A percentile compares a stretch with the other conserved stretches of the same genome.
Evolutionary conservation across 2,113 vertebrate genomes (phyloP).

Genomic region (Prinia subflava): DNA sequence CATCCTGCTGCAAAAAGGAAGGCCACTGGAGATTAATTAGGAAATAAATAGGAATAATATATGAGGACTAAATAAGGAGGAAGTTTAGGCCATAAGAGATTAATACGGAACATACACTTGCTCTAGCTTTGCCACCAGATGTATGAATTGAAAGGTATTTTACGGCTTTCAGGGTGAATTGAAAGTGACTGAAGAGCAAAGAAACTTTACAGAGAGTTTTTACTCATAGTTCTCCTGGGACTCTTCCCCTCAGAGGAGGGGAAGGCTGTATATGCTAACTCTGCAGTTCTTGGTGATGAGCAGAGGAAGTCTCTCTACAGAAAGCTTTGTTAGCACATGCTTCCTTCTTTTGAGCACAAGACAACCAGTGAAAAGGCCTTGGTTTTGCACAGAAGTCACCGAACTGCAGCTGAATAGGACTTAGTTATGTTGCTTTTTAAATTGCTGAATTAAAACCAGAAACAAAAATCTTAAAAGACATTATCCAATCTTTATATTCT

Average conservation of each 20-base stretch:
- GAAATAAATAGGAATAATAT: background rate
- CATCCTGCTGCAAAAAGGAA: background rate
- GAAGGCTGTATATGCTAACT: background rate
- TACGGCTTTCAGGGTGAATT: background rate
- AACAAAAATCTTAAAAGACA: background rate
- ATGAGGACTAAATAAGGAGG: background rate
- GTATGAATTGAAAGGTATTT: background rate
- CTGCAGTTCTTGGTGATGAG: background rate
- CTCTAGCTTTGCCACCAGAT: background rate
- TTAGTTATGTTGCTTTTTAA: background rate
- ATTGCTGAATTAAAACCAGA: background rate
- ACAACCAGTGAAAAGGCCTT: background rate
- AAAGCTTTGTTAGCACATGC: background rate
- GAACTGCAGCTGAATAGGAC: background rate
- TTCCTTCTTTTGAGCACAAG: background rate
- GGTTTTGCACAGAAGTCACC: background rate
- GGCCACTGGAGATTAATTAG: background rate
- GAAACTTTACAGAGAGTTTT: background rate
- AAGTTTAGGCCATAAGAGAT: background rate
- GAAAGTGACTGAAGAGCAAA: background rate
- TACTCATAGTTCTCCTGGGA: background rate
- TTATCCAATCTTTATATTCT: background rate
- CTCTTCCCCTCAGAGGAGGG: rapidly evolving
- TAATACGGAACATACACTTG: background rate
- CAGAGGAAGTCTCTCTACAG: background rate